A percentile compares a stretch with the other conserved stretches of the same genome.
Conservation (phyloP, 2,113 vertebrate genomes). For the Hypomesus transpacificus region DNA sequence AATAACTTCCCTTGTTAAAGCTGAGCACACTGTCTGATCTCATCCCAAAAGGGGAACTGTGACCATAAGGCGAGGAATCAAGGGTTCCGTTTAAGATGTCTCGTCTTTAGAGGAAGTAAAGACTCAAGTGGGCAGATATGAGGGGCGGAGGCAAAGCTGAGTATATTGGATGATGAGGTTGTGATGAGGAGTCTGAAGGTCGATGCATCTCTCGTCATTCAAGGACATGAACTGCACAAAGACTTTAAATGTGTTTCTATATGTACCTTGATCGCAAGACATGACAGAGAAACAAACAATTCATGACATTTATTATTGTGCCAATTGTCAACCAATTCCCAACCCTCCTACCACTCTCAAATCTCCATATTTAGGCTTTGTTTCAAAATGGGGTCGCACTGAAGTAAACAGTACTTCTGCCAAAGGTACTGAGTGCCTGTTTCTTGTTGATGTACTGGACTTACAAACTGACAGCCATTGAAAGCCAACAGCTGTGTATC, state of each 20-base stretch:
- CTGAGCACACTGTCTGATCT: conserved; percentile 16
- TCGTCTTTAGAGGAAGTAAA: too few relatives aligned
- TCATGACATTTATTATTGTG: too few relatives aligned
- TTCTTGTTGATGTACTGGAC: conserved; percentile 23
- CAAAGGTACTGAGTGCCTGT: neutral
- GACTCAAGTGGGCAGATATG: too few relatives aligned
- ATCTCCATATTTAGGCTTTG: neutral
- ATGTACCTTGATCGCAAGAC: too few relatives aligned
- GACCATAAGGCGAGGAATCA: conserved; percentile 2
- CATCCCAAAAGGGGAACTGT: conserved; percentile 44
- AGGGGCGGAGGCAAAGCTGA: too few relatives aligned
- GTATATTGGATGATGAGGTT: too few relatives aligned
- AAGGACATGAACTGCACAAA: too few relatives aligned
- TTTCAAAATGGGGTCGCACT: neutral
- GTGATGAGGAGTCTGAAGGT: too few relatives aligned
- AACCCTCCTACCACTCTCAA: neutral
- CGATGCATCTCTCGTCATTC: too few relatives aligned
- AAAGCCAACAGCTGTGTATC: conserved; percentile 50
- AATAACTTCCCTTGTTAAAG: conserved; percentile 39
- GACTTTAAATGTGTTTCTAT: too few relatives aligned
- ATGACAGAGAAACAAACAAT: too few relatives aligned
- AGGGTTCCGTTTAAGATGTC: neutral
- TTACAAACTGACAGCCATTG: conserved; percentile 26
- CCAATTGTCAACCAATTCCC: neutral
- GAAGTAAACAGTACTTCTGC: neutral